Percentiles rank a stretch among this genome's conserved stretches.
Evolutionary conservation across 1,140 invertebrate genomes (phyloP).

Genomic region (Mya arenaria): DNA sequence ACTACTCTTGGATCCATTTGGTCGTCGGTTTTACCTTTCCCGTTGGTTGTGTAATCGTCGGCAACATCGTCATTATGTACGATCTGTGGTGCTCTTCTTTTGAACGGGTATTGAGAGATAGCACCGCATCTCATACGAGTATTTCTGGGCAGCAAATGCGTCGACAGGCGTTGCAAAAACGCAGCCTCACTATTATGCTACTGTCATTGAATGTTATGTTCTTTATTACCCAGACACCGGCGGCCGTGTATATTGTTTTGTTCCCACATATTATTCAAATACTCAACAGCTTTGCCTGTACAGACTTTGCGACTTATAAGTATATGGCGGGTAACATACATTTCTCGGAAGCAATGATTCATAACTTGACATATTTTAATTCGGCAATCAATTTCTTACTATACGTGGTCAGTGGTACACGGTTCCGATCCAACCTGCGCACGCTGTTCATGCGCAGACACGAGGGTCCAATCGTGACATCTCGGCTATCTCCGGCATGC

Average conservation of each 20-base stretch:
- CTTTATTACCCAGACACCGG: conserved; percentile 28
- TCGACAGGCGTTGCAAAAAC: not conserved
- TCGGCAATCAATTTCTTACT: conserved; percentile 39
- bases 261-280: not conserved
- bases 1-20: conserved; percentile 41
- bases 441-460: conserved; percentile 11
- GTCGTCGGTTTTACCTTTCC: conserved; percentile 8
- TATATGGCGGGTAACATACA: conserved; percentile 6
- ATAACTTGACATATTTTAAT: conserved; percentile 38
- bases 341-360: conserved; percentile 23
- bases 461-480: no score
- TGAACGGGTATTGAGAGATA: not conserved
- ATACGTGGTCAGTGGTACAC: conserved; percentile 43
- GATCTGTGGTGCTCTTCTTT: not conserved
- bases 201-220: conserved; percentile 30
- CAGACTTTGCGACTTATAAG: not conserved
- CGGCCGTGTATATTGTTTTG: not conserved
- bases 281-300: not conserved
- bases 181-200: conserved; percentile 18
- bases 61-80: conserved; percentile 39
- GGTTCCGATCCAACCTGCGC: conserved; percentile 23
- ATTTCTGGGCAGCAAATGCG: not conserved
- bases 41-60: not conserved
- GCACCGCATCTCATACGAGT: not conserved
- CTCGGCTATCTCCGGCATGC: no score